Evolutionary conservation across 2,888 invertebrate genomes (phyloP).

Genomic region (Microctonus aethiopoides): DNA sequence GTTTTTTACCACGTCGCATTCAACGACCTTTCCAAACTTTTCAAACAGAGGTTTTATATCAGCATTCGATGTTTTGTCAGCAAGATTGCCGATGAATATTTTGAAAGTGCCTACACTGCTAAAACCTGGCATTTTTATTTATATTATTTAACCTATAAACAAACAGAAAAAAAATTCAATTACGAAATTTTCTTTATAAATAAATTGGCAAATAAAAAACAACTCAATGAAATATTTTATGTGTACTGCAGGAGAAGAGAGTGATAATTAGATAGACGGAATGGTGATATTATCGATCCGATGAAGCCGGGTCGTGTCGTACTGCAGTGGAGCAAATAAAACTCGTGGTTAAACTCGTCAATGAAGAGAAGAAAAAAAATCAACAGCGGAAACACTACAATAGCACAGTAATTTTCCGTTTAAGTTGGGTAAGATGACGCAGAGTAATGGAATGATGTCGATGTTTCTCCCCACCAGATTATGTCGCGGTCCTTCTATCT

Average conservation of each 20-base stretch:
- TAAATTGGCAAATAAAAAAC: no score
- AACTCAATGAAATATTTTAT: no score
- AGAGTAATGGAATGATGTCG: slow-evolving; percentile 3
- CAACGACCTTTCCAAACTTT: slow-evolving; percentile 96
- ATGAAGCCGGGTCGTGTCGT: no score
- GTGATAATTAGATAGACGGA: no score
- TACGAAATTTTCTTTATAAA: no score
- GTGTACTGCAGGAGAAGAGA: no score
- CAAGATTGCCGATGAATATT: slow-evolving; percentile 97
- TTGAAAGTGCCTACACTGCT: slow-evolving; percentile 90
- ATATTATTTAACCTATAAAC: slow-evolving; percentile 49
- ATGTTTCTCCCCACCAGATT: background rate
- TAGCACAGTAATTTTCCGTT: slow-evolving; percentile 8
- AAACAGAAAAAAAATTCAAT: slow-evolving; percentile 18
- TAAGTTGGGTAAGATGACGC: background rate
- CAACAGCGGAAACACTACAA: background rate
- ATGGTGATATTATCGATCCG: no score
- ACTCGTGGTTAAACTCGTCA: background rate
- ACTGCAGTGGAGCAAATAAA: background rate
- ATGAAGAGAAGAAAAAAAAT: background rate
- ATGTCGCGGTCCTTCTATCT: background rate
- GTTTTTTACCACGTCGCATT: slow-evolving; percentile 98
- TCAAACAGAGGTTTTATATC: slow-evolving; percentile 94
- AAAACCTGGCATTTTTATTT: slow-evolving; percentile 80
- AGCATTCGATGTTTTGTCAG: slow-evolving; percentile 89